Evolutionary conservation across 2,113 vertebrate genomes (phyloP).

Genomic region (Lagopus leucura): DNA sequence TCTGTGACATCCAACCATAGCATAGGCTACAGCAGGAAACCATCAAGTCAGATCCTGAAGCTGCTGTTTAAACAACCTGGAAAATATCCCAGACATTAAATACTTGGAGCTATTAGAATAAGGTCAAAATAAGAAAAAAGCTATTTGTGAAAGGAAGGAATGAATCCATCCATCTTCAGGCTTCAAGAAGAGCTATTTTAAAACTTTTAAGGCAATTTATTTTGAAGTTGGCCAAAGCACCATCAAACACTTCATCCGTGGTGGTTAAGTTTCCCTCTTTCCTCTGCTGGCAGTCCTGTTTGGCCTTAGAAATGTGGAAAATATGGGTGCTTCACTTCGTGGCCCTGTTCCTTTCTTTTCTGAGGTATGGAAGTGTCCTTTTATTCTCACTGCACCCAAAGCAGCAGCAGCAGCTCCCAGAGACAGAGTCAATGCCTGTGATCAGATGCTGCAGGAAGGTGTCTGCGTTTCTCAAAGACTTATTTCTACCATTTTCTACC

Average conservation of each 20-base stretch:
- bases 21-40: background rate
- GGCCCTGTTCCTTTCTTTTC: background rate
- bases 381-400: background rate
- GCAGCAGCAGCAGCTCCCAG: background rate
- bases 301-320: background rate
- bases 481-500: background rate
- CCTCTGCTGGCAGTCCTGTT: background rate
- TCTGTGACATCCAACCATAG: background rate
- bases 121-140: background rate
- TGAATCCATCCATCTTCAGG: background rate
- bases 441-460: background rate
- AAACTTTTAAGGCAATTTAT: background rate
- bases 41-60: background rate
- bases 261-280: background rate
- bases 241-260: background rate
- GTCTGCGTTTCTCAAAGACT: background rate
- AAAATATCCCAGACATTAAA: constrained; percentile 10
- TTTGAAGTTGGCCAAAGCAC: background rate
- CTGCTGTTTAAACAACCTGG: background rate
- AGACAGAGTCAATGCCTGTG: background rate
- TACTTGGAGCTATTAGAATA: background rate
- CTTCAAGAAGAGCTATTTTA: background rate
- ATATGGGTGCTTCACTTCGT: background rate
- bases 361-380: background rate
- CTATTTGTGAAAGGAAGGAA: background rate